Evolutionary conservation across 1,140 invertebrate species (phyloP).

Genomic region (Lycorma delicatula): DNA sequence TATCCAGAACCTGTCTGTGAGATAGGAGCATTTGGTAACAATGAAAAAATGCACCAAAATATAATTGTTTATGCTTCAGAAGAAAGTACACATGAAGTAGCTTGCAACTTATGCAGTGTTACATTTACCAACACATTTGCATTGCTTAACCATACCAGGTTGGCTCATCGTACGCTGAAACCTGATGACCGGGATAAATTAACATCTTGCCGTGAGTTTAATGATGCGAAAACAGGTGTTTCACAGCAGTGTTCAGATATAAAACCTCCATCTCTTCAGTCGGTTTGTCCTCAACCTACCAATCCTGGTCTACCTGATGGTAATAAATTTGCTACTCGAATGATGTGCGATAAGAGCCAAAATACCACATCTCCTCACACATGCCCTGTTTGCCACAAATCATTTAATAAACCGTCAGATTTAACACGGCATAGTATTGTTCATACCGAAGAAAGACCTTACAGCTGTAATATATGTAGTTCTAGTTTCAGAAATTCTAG

Average conservation of each 20-base stretch:
- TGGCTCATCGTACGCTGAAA: neutral
- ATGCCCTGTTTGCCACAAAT: conserved; percentile 13
- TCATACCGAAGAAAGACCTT: conserved; percentile 26
- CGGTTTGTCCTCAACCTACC: too few relatives aligned
- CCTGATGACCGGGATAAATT: too few relatives aligned
- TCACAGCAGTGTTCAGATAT: neutral
- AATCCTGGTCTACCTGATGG: conserved; percentile 12
- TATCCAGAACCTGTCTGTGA: neutral
- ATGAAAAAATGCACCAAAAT: neutral
- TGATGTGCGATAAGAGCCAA: conserved; percentile 8
- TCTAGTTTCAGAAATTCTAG: conserved; percentile 27
- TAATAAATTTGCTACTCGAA: conserved; percentile 27
- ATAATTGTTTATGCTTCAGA: neutral
- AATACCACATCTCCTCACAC: neutral
- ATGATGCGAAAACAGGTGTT: neutral
- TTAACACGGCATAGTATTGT: conserved; percentile 21
- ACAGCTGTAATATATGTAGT: conserved; percentile 27
- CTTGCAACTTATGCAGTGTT: neutral
- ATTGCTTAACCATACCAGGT: neutral
- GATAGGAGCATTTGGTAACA: neutral
- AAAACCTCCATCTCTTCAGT: neutral
- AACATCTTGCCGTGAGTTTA: neutral
- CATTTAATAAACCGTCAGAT: conserved; percentile 24
- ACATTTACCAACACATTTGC: neutral
- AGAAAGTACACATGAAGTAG: neutral